Evolutionary conservation across 2,113 vertebrate genomes (phyloP).

Genomic region (Psittacara wagleri): DNA sequence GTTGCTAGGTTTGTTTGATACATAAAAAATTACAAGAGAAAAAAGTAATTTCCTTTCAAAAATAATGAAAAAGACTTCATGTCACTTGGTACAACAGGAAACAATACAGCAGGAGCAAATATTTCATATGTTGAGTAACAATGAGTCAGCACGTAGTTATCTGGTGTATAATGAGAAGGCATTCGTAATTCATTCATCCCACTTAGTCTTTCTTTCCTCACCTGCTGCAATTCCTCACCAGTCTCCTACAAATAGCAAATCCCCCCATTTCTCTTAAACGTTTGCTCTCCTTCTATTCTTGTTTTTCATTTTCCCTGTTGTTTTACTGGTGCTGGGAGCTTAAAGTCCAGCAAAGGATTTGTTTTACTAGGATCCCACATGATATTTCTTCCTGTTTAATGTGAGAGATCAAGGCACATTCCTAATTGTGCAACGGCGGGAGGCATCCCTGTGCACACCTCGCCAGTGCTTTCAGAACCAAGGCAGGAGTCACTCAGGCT

Average conservation of each 20-base stretch:
- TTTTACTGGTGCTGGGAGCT: background rate
- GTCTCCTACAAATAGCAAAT: background rate
- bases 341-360: background rate
- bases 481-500: background rate
- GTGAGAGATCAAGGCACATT: rapidly evolving
- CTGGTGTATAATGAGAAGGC: rapidly evolving
- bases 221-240: background rate
- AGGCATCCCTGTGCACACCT: background rate
- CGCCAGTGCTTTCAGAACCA: rapidly evolving
- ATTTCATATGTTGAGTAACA: background rate
- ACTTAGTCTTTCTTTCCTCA: background rate
- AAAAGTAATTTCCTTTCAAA: background rate
- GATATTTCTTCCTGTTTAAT: background rate
- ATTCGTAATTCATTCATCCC: background rate
- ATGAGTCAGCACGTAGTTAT: background rate
- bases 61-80: background rate
- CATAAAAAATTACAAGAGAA: background rate
- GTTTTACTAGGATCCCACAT: too few relatives aligned
- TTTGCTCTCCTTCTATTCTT: background rate
- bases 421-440: rapidly evolving
- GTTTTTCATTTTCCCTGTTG: background rate
- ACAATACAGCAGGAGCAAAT: background rate
- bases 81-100: background rate
- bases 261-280: background rate
- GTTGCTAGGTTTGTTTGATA: background rate